Percentiles rank a stretch among this genome's conserved stretches.
Evolutionary conservation across 2,113 vertebrate species (phyloP).

Genomic region (Ifrita kowaldi): DNA sequence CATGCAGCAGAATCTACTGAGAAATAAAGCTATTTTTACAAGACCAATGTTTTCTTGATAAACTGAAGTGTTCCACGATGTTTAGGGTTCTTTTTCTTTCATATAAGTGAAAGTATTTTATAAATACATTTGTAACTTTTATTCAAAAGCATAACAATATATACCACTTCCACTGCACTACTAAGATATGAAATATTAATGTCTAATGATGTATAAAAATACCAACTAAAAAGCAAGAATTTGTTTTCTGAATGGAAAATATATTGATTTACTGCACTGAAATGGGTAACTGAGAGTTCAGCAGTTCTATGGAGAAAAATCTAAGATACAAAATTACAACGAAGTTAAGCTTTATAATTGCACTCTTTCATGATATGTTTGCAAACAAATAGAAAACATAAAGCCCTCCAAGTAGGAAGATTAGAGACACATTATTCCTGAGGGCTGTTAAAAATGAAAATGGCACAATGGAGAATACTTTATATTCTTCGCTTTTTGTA

Average conservation of each 20-base stretch:
- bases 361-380: not conserved
- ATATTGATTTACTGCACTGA: not conserved
- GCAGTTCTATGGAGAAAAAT: not conserved
- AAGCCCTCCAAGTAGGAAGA: not conserved
- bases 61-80: not conserved
- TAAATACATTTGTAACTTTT: not conserved
- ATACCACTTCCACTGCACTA: not conserved
- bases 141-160: not conserved
- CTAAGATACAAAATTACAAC: not conserved
- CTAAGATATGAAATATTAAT: not conserved
- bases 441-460: not conserved
- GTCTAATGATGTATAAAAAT: not conserved
- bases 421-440: not conserved
- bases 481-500: not conserved
- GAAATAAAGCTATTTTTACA: not conserved
- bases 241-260: not conserved
- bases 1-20: not conserved
- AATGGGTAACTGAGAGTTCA: not conserved
- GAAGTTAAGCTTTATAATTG: not conserved
- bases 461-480: not conserved
- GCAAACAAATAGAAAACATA: constrained; percentile 37
- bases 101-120: not conserved
- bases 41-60: not conserved
- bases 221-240: not conserved
- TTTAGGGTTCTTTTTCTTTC: not conserved